Evolutionary conservation across 1,140 invertebrate species (phyloP), one percentile per base, ranked within the genome.

Genomic region (Leptinotarsa undecemlineata): DNA sequence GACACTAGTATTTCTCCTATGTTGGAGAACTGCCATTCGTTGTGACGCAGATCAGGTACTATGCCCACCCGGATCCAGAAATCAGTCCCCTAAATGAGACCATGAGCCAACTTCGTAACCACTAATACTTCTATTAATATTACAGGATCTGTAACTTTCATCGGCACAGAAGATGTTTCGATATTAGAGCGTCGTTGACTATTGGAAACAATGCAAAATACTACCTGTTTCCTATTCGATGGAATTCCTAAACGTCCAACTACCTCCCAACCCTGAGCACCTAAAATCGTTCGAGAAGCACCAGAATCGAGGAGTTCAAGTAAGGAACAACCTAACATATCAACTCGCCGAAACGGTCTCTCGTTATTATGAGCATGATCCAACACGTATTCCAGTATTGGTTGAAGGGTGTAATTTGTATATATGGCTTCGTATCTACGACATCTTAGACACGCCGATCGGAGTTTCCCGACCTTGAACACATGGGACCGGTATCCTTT

Each of bases 271-370:
- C 68, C 73, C 2, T 60, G 13, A 19, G 3, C 15, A 71, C 76
- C 76, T 2, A 77, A 4, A 69, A 78, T 47, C 0, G 77, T 75
- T 5, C 66, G 14, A 15, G 72, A 70, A 19, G 72, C 72, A n/a
- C 71, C 77, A 48, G 71, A 78, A 51, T 78, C 77, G 15, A 78
- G 60, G 3, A 78, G 19, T 26, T 75, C 75, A 21, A 63, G 6
- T n/a, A 77, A 21, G 4, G 48, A 47, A 14, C 67, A 15, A 21
- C 72, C 75, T 13, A 73, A 74, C 48, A 78, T 64, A 17, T 20
- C 15, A 4, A 78, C 71, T n/a, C 42, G n/a, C 3, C 76, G 21
- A 69, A 76, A 78, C 4, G 77, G 74, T 63, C 72, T n/a, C 48
- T 74, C 68, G 21, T 77, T 66, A 68, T 69, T 20, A 4, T 6